Conservation (phyloP, 1,140 invertebrate genomes). For the Penaeus indicus region DNA sequence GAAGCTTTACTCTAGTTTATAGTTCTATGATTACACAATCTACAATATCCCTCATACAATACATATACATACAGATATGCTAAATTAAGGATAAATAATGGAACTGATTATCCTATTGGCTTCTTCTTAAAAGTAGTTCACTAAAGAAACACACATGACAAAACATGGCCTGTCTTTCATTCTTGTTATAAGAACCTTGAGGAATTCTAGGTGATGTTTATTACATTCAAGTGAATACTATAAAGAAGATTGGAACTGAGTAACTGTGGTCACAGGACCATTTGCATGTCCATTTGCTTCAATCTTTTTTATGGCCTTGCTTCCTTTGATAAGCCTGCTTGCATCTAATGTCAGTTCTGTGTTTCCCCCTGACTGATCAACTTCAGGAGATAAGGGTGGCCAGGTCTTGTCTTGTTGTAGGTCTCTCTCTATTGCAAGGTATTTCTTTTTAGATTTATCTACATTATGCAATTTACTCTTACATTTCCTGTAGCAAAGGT, state of each 20-base stretch:
- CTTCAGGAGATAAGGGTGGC: constrained; percentile 71
- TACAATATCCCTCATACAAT: too few species aligned
- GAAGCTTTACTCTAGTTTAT: too few species aligned
- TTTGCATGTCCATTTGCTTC: constrained; percentile 42
- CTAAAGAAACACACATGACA: neutral
- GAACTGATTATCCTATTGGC: too few species aligned
- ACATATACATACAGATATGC: too few species aligned
- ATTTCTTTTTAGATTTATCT: constrained; percentile 76
- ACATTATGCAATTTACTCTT: constrained; percentile 74
- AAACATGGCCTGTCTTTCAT: neutral
- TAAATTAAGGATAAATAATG: too few species aligned
- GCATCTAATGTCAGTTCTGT: constrained; percentile 50
- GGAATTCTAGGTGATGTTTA: neutral
- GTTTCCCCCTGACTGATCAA: constrained; percentile 23
- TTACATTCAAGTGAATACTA: neutral
- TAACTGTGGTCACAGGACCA: constrained; percentile 45
- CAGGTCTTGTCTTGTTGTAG: constrained; percentile 75
- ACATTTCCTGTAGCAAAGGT: constrained; percentile 75
- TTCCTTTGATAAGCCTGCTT: constrained; percentile 29
- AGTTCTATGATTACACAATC: too few species aligned
- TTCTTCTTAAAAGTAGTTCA: too few species aligned
- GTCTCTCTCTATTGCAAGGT: constrained; percentile 75
- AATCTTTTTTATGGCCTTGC: neutral
- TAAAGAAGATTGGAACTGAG: constrained; percentile 56
- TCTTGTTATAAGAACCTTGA: neutral